Base-by-base conservation (phyloP, 2,797 vertebrate genomes). In the Acrossocheilus wenchowensis region DNA sequence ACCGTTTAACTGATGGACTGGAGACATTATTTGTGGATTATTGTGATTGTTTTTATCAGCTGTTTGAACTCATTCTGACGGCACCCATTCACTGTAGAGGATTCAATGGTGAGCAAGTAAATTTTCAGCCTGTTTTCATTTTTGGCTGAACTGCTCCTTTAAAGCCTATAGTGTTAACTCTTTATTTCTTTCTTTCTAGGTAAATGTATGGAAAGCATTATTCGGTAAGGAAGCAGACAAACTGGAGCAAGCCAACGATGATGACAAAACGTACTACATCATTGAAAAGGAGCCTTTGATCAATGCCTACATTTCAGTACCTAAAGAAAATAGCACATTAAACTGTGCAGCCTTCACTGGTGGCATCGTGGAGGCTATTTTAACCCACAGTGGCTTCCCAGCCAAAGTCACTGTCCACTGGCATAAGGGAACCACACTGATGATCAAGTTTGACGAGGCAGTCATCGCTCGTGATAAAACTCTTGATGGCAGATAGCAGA, bases 361-460 rank as follows among this genome's bases (percentile, higher is more conserved):
- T 0, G 98, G 98, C 86, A 92, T 99, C 1, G 96, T 98, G 89
- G 98, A 99, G 92, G 97, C 98, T n/a, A 93, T 97, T 50, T 95
- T 99, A 75, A 96, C 95, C 0, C 97, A 97, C 95, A 97, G 97
- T 1, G 98, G 98, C 78, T 98, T 99, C 93, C 97, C 98, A 0
- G 98, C 98, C 88, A 97, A 97, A 89, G 98, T 98, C 85, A 99
- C 97, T 0, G 97, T 97, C 0, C 98, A 98, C 92, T 98, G 98
- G 98, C 98, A 99, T 95, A 99, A 99, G 91, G 97, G 98, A 78
- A 98, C 97, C 92, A 98, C 98, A 0, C 96, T 99, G 43, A 98
- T 99, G 98, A 99, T 99, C 86, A 98, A 98, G 92, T 99, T 99
- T 7, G 97, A 98, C 0, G 97, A 98, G 89, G 96, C 96, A 0